Evolutionary conservation across 35 echinoderm and acorn worm species (phyloP).

Genomic region (Anneissia japonica): DNA sequence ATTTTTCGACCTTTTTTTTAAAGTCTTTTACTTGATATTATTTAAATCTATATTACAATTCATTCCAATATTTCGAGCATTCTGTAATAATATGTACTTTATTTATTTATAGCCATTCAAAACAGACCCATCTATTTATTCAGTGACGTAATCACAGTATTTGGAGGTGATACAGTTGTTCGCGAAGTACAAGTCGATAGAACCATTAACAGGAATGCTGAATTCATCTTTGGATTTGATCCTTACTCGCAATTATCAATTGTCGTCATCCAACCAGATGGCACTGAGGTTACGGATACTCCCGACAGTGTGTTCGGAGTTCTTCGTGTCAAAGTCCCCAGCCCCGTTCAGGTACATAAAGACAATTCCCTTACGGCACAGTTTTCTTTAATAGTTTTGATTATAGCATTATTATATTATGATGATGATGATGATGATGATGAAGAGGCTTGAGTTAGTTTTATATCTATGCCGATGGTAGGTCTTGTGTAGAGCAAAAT

Average conservation of each 20-base stretch:
- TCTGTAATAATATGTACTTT: background rate
- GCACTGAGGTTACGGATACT: background rate
- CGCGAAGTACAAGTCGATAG: background rate
- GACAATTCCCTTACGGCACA: no score
- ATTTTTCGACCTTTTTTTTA: no score
- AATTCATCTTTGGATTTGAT: background rate
- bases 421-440: no score
- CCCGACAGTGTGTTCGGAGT: background rate
- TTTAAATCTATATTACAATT: no score
- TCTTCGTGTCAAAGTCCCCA: background rate
- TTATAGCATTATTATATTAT: no score
- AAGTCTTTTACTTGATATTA: no score
- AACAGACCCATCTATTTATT: slow-evolving; percentile 8
- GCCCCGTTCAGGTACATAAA: background rate
- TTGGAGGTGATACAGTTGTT: background rate
- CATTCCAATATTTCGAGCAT: no score
- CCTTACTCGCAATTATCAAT: background rate
- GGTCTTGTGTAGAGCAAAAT: no score
- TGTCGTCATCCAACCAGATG: background rate
- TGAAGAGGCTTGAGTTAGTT: no score
- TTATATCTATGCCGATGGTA: no score
- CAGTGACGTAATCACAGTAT: background rate
- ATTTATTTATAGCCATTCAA: background rate
- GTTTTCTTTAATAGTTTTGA: no score
- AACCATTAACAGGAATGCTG: slow-evolving; percentile 6